Evolutionary conservation across 2,797 vertebrate genomes (phyloP), one percentile per base, ranked within the genome.

Genomic region (Chelon labrosus): DNA sequence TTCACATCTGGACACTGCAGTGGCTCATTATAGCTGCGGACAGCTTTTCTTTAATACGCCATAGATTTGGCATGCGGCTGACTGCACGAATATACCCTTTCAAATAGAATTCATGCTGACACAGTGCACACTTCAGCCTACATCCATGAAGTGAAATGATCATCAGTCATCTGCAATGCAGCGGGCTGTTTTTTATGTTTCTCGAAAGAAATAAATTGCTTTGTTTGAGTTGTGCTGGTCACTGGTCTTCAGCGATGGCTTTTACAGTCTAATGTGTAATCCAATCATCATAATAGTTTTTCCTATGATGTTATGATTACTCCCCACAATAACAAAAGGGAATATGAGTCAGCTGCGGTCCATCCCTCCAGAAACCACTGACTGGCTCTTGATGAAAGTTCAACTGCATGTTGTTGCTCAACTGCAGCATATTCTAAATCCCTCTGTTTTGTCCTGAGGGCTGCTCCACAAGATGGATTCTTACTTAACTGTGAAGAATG

Each of bases 1-100:
- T 82, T 85, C 85, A 89, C 90, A 92, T 92, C 89, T 93, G 91
- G 83, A 86, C 81, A 63, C 70, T 79, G 77, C 84, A 80, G 61
- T 86, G 82, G 82, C 77, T 86, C 70, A 59, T 79, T 75, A 75
- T 39, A 39, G 79, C 77, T 73, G 19, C 68, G 59, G 56, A 42
- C 60, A 77, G 20, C 41, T 69, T 80, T 79, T 55, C 35, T 55
- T 44, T 54, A 70, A 38, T 38, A 64, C 31, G 31, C 31, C 31
- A 72, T 41, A 69, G 62, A 77, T 75, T 61, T 72, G 44, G 56
- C 61, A 61, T 35, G 67, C 52, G 69, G 71, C 74, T 76, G 57
- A 82, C 61, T 80, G 69, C 51, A 50, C 57, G 77, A 67, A 53
- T 38, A 53, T 17, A 57, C n/a, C 42, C 39, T 76, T 68, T 75